These are phyloP conservation scores for Leptarthrus brevirostris DNA, from an alignment of 2,888 invertebrate genomes.

Conservation along the genomic window DNA sequence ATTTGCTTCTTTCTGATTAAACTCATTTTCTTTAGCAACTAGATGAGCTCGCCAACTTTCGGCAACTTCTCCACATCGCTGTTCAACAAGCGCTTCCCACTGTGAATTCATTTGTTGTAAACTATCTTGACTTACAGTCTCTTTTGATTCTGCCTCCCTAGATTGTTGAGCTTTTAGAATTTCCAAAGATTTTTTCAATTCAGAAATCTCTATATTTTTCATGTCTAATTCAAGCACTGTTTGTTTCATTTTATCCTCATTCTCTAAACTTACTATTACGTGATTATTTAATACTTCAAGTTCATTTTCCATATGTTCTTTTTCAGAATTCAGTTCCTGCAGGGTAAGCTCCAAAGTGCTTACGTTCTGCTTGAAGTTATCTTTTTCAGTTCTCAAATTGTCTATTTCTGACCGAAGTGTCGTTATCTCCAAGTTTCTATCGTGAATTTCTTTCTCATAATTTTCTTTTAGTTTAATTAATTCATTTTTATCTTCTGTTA, in stretches of 20 bases:
- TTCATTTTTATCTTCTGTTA: conserved; percentile 66
- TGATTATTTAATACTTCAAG: conserved; percentile 65
- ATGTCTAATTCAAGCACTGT: conserved; percentile 62
- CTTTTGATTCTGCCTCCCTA: conserved; percentile 17
- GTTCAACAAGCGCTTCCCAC: conserved; percentile 72
- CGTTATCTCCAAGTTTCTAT: conserved; percentile 66
- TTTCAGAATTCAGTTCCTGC: conserved; percentile 51
- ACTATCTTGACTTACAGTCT: conserved; percentile 51
- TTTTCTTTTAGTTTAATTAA: conserved; percentile 65
- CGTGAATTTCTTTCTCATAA: conserved; percentile 63
- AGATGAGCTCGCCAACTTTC: conserved; percentile 78
- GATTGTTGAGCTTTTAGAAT: conserved; percentile 54
- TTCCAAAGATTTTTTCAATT: conserved; percentile 61
- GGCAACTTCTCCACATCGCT: conserved; percentile 76
- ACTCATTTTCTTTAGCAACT: conserved; percentile 73
- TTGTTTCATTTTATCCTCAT: conserved; percentile 64
- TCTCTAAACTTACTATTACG: conserved; percentile 61
- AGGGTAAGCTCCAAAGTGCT: conserved; percentile 25
- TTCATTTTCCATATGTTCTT: conserved; percentile 64
- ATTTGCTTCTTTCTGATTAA: conserved; percentile 69
- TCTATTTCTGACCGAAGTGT: conserved; percentile 65
- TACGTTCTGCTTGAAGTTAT: conserved; percentile 61
- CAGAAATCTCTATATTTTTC: conserved; percentile 65
- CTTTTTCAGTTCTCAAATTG: conserved; percentile 66
- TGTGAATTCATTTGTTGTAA: conserved; percentile 61